Percentiles rank a stretch among this genome's conserved stretches.
Conservation (phyloP, 2,113 vertebrate genomes). For the Helogale parvula region DNA sequence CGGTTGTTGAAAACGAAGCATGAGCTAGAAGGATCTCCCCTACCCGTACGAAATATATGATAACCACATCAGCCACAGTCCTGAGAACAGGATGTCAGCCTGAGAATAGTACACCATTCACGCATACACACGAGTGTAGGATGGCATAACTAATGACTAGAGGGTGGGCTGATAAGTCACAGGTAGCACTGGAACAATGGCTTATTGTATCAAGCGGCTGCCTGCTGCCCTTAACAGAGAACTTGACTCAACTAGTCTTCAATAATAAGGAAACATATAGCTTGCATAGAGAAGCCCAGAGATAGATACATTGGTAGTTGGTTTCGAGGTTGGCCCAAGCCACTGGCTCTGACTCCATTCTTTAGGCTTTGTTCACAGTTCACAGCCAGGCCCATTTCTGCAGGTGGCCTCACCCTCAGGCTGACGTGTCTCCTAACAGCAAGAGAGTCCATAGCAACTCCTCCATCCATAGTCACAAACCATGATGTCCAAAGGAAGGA, state of each 20-base stretch:
- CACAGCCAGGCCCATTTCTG: fast-evolving
- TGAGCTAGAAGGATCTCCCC: background rate
- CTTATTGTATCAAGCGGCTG: background rate
- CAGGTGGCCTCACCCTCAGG: background rate
- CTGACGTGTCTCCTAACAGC: background rate
- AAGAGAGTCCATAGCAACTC: background rate
- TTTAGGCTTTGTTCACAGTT: background rate
- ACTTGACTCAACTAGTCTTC: background rate
- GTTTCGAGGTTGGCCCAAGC: background rate
- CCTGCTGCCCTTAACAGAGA: background rate
- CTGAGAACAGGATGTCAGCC: background rate
- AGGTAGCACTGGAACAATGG: too few relatives aligned
- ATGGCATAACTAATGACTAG: background rate
- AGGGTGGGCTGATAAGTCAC: fast-evolving
- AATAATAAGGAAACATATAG: background rate
- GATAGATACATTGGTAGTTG: background rate
- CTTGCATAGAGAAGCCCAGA: background rate
- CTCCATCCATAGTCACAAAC: background rate
- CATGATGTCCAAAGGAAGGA: background rate
- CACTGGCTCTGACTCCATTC: background rate
- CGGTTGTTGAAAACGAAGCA: background rate
- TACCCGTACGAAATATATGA: background rate
- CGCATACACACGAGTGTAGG: background rate
- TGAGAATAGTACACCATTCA: background rate
- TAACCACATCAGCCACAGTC: background rate